Conservation (phyloP, 2,888 invertebrate genomes). For the Hipparchia sbordonii region DNA sequence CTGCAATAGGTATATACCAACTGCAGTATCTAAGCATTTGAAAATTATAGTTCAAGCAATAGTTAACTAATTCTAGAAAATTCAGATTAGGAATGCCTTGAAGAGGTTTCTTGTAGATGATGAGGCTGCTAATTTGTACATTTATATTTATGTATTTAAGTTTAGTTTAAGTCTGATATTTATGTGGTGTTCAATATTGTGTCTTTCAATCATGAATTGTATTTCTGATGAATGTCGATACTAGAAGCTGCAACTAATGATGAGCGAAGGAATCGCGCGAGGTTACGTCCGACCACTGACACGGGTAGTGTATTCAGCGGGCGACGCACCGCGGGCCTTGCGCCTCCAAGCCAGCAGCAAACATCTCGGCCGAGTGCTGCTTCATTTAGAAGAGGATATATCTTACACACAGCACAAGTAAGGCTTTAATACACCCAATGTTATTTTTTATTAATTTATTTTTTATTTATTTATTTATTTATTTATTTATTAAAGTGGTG, state of each 20-base stretch:
- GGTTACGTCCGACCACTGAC: conserved; percentile 63
- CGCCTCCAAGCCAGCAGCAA: conserved; percentile 52
- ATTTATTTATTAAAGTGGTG: background rate
- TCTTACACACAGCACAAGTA: conserved; percentile 42
- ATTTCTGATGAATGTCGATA: background rate
- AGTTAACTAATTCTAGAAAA: too few species aligned
- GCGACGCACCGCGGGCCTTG: conserved; percentile 55
- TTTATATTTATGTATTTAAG: too few species aligned
- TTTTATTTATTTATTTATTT: too few species aligned
- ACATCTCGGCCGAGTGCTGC: conserved; percentile 52
- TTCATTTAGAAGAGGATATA: conserved; percentile 44
- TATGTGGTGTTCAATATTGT: too few species aligned
- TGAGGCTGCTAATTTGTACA: too few species aligned
- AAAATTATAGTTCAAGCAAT: too few species aligned
- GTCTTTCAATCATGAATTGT: too few species aligned
- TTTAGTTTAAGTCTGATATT: too few species aligned
- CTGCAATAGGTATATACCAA: too few species aligned
- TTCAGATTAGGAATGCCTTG: too few species aligned
- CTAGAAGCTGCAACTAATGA: conserved; percentile 48
- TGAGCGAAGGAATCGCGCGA: conserved; percentile 56
- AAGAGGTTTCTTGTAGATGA: too few species aligned
- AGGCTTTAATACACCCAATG: background rate
- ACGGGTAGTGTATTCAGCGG: conserved; percentile 50
- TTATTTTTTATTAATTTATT: background rate
- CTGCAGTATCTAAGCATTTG: too few species aligned